Base-by-base conservation (phyloP, 2,797 vertebrate species). In the Chaunax sp. region DNA sequence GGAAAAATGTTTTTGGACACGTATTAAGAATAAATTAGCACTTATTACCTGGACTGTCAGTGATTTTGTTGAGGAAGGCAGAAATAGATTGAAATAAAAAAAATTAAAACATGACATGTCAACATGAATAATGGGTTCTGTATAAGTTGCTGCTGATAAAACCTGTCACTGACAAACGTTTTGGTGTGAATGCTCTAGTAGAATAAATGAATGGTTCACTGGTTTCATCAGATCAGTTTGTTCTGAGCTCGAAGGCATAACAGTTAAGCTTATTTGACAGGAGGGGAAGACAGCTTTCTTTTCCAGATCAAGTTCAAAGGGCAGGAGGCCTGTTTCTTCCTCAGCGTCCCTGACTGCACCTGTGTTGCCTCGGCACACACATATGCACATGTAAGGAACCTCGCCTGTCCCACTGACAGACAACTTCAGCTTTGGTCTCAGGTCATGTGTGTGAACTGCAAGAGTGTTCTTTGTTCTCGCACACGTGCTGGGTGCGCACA, bases 231-330 rank as follows among this genome's bases (percentile, higher is more conserved):
- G 79, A 87, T 57, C 77, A 75, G 85, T 89, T 78, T 78, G 64
- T 52, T 71, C 51, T 47, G 84, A 72, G 88, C 90, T 91, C n/a
- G 16, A 15, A 88, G 91, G 88, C 89, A 90, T 56, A 49, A 64
- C 77, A 54, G 78, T 62, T 85, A 72, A 86, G 81, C 81, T 75
- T 77, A 77, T 86, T 85, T 92, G 90, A 92, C 91, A 88, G 89
- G 77, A 87, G 69, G 70, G 71, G 72, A 83, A 86, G 84, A 90
- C 78, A 79, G 84, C 82, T 88, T 89, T 84, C 86, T 90, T 93
- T 93, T 92, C 83, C 90, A 88, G 90, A 86, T 92, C 88, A 91
- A 90, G 92, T 93, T 93, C 91, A 93, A 92, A 93, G 90, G 84
- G 77, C 82, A 88, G 88, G 82, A 89, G 86, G 71, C 73, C 67